Evolutionary conservation across 2,888 invertebrate genomes (phyloP).

Genomic region (Galerucella pusilla): DNA sequence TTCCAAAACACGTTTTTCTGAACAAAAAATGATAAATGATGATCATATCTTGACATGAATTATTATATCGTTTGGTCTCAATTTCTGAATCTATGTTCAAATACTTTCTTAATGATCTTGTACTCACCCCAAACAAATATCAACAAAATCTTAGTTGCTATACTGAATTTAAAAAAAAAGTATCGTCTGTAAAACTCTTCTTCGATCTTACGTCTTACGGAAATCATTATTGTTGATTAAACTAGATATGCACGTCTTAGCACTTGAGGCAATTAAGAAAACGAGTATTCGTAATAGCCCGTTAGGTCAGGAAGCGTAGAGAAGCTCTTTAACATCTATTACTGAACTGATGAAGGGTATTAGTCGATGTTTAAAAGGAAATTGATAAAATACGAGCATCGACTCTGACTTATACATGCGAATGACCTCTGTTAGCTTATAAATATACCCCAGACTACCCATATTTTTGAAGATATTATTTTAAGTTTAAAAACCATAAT

Average conservation of each 20-base stretch:
- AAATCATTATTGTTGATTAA: constrained; percentile 28
- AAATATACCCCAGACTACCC: too few species aligned
- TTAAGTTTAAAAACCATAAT: too few species aligned
- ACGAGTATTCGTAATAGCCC: constrained; percentile 26
- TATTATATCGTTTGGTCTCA: too few species aligned
- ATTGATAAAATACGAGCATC: constrained; percentile 19
- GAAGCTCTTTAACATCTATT: constrained; percentile 22
- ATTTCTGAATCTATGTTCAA: too few species aligned
- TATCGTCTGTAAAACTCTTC: not conserved
- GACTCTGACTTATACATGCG: constrained; percentile 15
- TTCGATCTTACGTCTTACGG: not conserved
- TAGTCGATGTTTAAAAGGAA: constrained; percentile 25
- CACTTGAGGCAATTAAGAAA: constrained; percentile 34
- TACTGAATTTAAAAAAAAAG: too few species aligned
- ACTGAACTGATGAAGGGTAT: constrained; percentile 26
- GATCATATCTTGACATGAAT: too few species aligned
- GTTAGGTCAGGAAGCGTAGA: constrained; percentile 31
- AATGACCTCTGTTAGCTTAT: not conserved
- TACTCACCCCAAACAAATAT: too few species aligned
- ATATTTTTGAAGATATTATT: too few species aligned
- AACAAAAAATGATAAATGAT: too few species aligned
- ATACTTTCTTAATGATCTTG: too few species aligned
- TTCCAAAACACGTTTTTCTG: too few species aligned
- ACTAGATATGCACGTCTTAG: constrained; percentile 33
- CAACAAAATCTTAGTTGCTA: too few species aligned